phyloP scores from a whole-genome alignment of 2,113 vertebrate species.

The Hoplias malabaricus region DNA sequence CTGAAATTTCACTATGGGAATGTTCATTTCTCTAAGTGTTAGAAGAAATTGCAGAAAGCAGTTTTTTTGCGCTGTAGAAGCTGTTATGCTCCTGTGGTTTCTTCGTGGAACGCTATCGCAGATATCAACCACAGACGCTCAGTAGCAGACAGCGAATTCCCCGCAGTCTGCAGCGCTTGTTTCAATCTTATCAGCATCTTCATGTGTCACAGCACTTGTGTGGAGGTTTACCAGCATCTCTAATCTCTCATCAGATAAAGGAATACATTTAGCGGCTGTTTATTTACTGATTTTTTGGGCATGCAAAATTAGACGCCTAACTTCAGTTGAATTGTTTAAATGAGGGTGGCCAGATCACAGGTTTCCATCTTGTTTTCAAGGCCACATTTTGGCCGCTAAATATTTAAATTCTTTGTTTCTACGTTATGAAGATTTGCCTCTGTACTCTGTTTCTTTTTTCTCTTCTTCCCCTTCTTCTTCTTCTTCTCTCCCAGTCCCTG shows the following conservation, averaged over 20 bases:
- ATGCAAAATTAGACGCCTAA: background rate
- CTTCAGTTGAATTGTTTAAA: background rate
- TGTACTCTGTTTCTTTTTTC: background rate
- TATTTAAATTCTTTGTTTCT: no score
- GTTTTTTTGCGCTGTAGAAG: background rate
- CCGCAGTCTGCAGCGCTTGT: slow-evolving; percentile 1
- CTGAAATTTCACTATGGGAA: no score
- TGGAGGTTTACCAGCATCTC: slow-evolving; percentile 16
- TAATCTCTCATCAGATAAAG: slow-evolving; percentile 38
- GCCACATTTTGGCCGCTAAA: no score
- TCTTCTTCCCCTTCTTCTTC: background rate
- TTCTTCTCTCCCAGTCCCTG: background rate
- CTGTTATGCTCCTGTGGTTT: slow-evolving; percentile 17
- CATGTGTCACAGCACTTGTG: slow-evolving; percentile 29
- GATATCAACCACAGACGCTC: slow-evolving; percentile 21
- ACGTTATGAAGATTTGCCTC: no score
- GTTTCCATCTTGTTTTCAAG: background rate
- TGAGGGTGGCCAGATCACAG: background rate
- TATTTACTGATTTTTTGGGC: background rate
- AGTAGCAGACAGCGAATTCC: slow-evolving; percentile 10
- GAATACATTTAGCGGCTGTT: background rate
- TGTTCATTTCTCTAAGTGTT: no score
- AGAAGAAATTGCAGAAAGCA: no score
- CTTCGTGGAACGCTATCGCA: slow-evolving; percentile 24
- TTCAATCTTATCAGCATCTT: slow-evolving; percentile 46